These are phyloP conservation scores for Strigamia crassipes DNA, from an alignment of 2,888 invertebrate genomes.

Conservation along the genomic window DNA sequence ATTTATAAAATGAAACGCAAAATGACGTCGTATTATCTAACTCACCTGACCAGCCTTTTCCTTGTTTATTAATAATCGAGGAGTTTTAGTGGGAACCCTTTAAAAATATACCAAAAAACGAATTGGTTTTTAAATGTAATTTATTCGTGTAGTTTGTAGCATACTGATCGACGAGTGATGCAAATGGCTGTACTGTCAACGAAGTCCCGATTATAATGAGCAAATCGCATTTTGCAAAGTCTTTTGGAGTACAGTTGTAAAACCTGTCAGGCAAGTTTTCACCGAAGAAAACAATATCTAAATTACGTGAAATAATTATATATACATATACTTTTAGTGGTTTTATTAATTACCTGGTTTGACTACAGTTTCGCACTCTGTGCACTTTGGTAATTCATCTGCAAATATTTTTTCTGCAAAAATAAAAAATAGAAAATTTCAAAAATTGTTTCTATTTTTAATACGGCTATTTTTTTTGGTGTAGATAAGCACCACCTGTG, in stretches of 20 bases:
- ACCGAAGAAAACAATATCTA: slow-evolving; percentile 93
- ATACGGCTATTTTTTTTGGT: no score
- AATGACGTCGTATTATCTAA: background rate
- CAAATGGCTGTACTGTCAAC: slow-evolving; percentile 91
- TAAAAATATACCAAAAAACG: slow-evolving; percentile 27
- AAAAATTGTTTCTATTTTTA: background rate
- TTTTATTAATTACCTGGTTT: slow-evolving; percentile 69
- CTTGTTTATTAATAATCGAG: slow-evolving; percentile 84
- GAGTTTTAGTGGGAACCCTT: slow-evolving; percentile 73
- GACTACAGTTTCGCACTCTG: slow-evolving; percentile 73
- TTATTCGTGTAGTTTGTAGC: slow-evolving; percentile 49
- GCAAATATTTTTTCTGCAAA: slow-evolving; percentile 72
- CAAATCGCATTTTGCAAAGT: slow-evolving; percentile 85
- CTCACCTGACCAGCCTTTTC: slow-evolving; percentile 69
- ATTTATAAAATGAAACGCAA: background rate
- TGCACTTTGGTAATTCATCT: slow-evolving; percentile 77
- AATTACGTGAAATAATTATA: background rate
- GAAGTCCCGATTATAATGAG: slow-evolving; percentile 95
- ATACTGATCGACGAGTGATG: slow-evolving; percentile 80
- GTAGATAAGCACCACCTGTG: background rate
- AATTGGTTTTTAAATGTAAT: background rate
- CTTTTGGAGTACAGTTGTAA: slow-evolving; percentile 60
- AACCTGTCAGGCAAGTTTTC: slow-evolving; percentile 83
- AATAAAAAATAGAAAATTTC: slow-evolving; percentile 44
- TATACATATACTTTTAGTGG: background rate